Conservation (phyloP, 2,888 invertebrate genomes). For the Glomeris marginata region DNA sequence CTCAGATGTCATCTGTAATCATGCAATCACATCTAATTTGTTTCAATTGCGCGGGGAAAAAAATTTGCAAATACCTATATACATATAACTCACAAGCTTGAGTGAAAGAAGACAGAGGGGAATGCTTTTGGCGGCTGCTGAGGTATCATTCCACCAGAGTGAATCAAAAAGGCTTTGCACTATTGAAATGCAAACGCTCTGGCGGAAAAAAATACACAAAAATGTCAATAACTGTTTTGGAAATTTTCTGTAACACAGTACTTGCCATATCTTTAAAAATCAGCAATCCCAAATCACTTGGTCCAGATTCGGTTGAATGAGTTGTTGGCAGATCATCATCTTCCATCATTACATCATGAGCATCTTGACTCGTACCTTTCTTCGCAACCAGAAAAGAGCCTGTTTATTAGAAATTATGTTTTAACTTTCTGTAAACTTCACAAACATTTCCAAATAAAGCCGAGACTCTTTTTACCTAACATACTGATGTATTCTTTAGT, state of each 20-base stretch:
- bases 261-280: slow-evolving; percentile 36
- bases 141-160: slow-evolving; percentile 75
- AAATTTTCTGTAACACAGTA: slow-evolving; percentile 33
- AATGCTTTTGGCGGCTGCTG: slow-evolving; percentile 63
- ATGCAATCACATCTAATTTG: too few relatives aligned
- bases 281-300: slow-evolving; percentile 64
- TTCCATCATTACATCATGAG: slow-evolving; percentile 44
- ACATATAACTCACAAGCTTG: slow-evolving; percentile 26
- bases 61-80: too few relatives aligned
- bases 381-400: slow-evolving; percentile 31
- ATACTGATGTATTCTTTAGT: slow-evolving; percentile 80
- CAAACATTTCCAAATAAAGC: slow-evolving; percentile 27
- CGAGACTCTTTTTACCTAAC: slow-evolving; percentile 27
- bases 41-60: too few relatives aligned
- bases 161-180: slow-evolving; percentile 35
- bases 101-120: slow-evolving; percentile 51
- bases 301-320: slow-evolving; percentile 39
- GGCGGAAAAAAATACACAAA: slow-evolving; percentile 32
- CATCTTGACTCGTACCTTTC: slow-evolving; percentile 21
- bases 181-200: slow-evolving; percentile 25
- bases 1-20: slow-evolving; percentile 44
- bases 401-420: slow-evolving; percentile 47
- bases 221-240: slow-evolving; percentile 45
- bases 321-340: slow-evolving; percentile 26
- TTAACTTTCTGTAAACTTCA: slow-evolving; percentile 69